Base-by-base conservation (phyloP, 1,140 invertebrate species). In the Sitophilus oryzae region DNA sequence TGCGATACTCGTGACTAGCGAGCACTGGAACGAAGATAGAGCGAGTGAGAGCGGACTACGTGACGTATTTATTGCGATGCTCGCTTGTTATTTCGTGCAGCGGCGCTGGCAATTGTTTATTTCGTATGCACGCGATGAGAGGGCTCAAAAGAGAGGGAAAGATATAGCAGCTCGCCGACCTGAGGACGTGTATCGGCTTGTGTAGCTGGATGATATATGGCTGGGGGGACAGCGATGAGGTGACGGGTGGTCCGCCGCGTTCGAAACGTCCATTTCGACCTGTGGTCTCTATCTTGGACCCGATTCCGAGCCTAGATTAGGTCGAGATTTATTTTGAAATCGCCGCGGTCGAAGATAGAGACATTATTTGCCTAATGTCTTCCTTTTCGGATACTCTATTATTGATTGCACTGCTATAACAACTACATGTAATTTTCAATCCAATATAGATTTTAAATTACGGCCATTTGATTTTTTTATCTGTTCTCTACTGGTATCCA, bases 61-160 rank as follows among this genome's bases (percentile, higher is more conserved):
- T 52, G 55, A 57, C 48, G 47, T 57, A 57, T 57, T 57, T 57
- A 57, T 57, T 57, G 48, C 55, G 45, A 49, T 57, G 47, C 30
- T 51, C 49, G 55, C 36, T 57, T 57, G 48, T 57, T 57, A 51
- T 57, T 52, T 57, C 48, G 47, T 57, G 55, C 41, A 47, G 55
- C 48, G 49, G 34, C 35, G 55, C 48, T 46, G 55, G 55, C 55
- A 57, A 50, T 57, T 57, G 55, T 57, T 57, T 57, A 57, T 57
- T 49, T 56, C 45, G 52, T 48, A 34, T 43, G 50, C 38, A 21
- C 38, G 49, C 50, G 15, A n/a, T n/a, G n/a, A n/a, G n/a, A n/a
- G n/a, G n/a, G n/a, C n/a, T n/a, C n/a, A n/a, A n/a, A n/a, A n/a
- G n/a, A n/a, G n/a, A 16, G 25, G 25, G 35, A 37, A 34, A 48